Base-by-base conservation (phyloP, 2,113 vertebrate genomes). In the Herpetotheres cachinnans region DNA sequence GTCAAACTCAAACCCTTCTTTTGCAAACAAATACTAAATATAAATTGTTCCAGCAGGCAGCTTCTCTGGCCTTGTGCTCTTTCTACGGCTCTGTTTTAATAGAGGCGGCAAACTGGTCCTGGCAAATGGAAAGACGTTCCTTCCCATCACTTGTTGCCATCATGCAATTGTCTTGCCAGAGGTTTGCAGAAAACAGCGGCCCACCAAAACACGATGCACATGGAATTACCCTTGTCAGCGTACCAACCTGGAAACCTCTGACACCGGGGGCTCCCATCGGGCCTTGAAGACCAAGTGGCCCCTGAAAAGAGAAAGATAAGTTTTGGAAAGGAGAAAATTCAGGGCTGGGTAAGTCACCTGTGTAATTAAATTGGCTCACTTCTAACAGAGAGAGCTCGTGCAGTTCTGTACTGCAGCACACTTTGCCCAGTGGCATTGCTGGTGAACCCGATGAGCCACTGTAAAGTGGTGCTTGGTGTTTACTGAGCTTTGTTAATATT, bases 231-330 rank as follows among this genome's bases (percentile, higher is more conserved):
- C 40, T 30, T 6, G 4, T 13, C 14, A 11, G 8, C 22, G 6
- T 13, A 97, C 98, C 88, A 63, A 99, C 99, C 99, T 99, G 99
- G 97, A 98, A 99, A 70, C 99, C 99, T 97, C 98, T 98, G 27
- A 98, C 70, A 26, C 99, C 99, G 3, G 98, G 98, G 47, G 96
- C 97, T 78, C 99, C 99, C 0, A 59, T 13, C n/a, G 98, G 98
- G 42, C 99, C 99, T 76, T 95, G 97, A 9, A 98, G 98, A 91
- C 99, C 99, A 3, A 99, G 98, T 0, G 98, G 98, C 36, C 99
- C 99, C 99, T 99, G 97, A 66, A 95, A 87, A 97, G 17, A 96
- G 38, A 88, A 89, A 65, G 26, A 69, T 1, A 38, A 83, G 22
- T 46, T 66, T 76, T 56, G 52, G 32, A 24, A 9, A 95, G 36